These are phyloP conservation scores for Pantala flavescens DNA, from an alignment of 1,140 invertebrate species.

Conservation along the genomic window DNA sequence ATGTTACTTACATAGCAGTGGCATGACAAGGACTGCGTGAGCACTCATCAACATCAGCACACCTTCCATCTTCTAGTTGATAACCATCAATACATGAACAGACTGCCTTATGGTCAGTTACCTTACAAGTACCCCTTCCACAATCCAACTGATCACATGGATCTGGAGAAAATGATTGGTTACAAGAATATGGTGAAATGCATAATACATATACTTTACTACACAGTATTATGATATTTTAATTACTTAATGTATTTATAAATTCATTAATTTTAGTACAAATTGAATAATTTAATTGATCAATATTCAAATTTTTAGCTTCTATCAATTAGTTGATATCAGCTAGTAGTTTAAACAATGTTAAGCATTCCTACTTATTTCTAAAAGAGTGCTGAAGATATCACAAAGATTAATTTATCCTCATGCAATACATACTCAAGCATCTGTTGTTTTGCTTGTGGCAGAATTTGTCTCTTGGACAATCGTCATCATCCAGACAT, in stretches of 20 bases:
- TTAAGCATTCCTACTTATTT: too few species aligned
- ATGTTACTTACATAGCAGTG: slow-evolving; percentile 47
- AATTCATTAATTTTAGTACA: slow-evolving; percentile 21
- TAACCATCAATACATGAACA: slow-evolving; percentile 70
- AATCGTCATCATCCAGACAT: slow-evolving; percentile 65
- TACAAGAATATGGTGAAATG: slow-evolving; percentile 17
- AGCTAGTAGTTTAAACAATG: too few species aligned
- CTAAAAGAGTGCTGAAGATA: too few species aligned
- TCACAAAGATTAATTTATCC: background rate
- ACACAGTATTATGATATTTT: background rate
- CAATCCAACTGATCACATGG: slow-evolving; percentile 64
- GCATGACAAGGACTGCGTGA: slow-evolving; percentile 59
- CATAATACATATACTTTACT: background rate
- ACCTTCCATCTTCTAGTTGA: slow-evolving; percentile 50
- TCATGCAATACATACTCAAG: slow-evolving; percentile 42
- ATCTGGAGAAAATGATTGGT: slow-evolving; percentile 41
- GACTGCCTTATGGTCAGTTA: slow-evolving; percentile 52
- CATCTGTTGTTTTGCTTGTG: slow-evolving; percentile 65
- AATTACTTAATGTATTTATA: too few species aligned
- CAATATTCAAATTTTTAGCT: too few species aligned
- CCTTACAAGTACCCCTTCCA: slow-evolving; percentile 59
- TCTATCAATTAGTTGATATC: too few species aligned
- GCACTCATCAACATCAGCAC: slow-evolving; percentile 76
- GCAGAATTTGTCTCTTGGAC: slow-evolving; percentile 61
- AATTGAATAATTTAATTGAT: slow-evolving; percentile 20